Evolutionary conservation across 2,888 invertebrate species (phyloP), one percentile per base, ranked within the genome.

Genomic region (Cantharis flavilabris): DNA sequence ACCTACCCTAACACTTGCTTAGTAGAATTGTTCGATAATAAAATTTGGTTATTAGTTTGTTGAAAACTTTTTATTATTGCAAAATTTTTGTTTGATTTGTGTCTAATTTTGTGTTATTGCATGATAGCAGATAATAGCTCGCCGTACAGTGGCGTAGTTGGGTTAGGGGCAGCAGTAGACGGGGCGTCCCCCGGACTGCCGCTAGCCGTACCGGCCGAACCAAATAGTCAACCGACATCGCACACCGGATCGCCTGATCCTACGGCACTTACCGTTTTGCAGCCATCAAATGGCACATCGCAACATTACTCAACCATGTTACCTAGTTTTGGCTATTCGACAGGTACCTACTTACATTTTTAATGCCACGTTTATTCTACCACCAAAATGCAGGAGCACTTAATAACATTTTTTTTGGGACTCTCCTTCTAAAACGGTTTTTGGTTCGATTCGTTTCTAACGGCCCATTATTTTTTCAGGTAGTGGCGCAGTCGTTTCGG

Each of bases 321-420:
- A 83, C 93, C 93, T 80, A 92, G 92, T 89, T 93, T 93, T 87
- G 92, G 92, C 88, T 93, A 93, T 86, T 90, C 93, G 78, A 89
- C 93, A 91, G 93, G 93, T 88, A 86, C 75, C 75, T 16, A 72
- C 75, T 76, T 16, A 72, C 33, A 16, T 65, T 30, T 62, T 30
- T 18, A 62, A 49, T 28, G 33, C 14, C 65, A 20, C 18, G 13
- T 69, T 28, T 69, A 69, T 69, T 33, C 30, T 30, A 30, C 30
- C 69, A 69, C 28, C 69, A 69, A 69, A 69, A 69, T 69, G 30
- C 69, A 69, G 30, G 30, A 67, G 65, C 65, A 67, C 65, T 33
- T 69, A 30, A 69, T 28, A 26, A 30, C 16, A 33, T 30, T 14
- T 30, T 69, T 30, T 69, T 16, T 26, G 28, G 14, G 14, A 69